These are phyloP conservation scores for Greenwoodochromis staneri DNA, from an alignment of 2,113 vertebrate species.

Conservation along the genomic window DNA sequence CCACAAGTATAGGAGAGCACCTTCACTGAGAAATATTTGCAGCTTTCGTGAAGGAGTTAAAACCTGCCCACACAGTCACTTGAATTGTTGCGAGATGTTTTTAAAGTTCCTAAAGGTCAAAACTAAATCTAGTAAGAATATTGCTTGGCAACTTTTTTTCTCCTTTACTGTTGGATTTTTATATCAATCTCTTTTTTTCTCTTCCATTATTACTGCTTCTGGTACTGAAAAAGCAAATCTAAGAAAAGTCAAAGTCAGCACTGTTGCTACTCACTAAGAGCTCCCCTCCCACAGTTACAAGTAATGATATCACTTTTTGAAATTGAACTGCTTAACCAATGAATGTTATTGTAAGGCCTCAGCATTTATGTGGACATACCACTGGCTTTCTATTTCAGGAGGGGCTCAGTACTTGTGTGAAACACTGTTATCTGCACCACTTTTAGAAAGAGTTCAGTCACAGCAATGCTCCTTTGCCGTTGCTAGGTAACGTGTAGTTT, in stretches of 20 bases:
- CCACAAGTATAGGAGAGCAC: neutral
- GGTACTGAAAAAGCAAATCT: neutral
- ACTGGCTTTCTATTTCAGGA: neutral
- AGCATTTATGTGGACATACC: neutral
- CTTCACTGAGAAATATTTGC: neutral
- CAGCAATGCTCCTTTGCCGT: neutral
- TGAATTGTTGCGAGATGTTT: neutral
- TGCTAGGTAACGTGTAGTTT: conserved; percentile 46
- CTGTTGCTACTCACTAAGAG: neutral
- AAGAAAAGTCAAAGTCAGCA: neutral
- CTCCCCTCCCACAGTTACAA: neutral
- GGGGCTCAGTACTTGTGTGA: neutral
- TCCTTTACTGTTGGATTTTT: neutral
- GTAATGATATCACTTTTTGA: neutral
- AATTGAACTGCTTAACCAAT: neutral
- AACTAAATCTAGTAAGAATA: neutral
- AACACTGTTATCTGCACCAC: neutral
- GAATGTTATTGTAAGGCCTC: neutral
- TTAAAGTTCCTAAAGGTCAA: neutral
- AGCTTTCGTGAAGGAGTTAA: neutral
- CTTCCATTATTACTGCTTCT: neutral
- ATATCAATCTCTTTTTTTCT: neutral
- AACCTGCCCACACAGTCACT: neutral
- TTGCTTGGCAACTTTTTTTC: neutral
- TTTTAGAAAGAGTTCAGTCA: neutral